Base-by-base conservation (phyloP, 2,888 invertebrate species). In the Sphaerophoria rueppellii region DNA sequence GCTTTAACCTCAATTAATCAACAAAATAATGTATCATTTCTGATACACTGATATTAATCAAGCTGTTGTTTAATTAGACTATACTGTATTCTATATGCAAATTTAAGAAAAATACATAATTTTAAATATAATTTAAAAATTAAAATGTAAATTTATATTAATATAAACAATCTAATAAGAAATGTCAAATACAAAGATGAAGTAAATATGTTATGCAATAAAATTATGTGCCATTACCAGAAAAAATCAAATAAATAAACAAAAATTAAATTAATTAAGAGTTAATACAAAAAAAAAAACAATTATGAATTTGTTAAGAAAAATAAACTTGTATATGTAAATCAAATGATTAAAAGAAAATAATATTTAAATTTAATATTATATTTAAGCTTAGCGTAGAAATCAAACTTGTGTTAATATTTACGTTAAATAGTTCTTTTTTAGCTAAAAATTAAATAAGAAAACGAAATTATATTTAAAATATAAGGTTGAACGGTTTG, bases 191-290 rank as follows among this genome's bases (percentile, higher is more conserved):
- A 70, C 4, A 34, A 87, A 80, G 65, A 57, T 76, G 57, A 79
- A 79, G 79, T 24, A 74, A 34, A 54, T 86, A 87, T 89, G 87
- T 88, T 89, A 90, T 90, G 90, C 91, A 91, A 91, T 91, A 91
- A 91, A 90, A 90, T 88, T 89, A 90, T 92, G 91, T 91, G 91
- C 91, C 91, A 90, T 91, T 91, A 91, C 89, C 89, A 90, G 89
- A 88, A 88, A 87, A 89, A 83, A 83, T 83, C 79, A 81, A 85
- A 79, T 67, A 9, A 57, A 11, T 9, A 9, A 43, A 43, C 43
- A 43, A 43, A 43, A 43, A 43, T 43, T 43, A 43, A 43, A 43
- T 43, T 11, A 43, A 43, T 11, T 43, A 9, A 43, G 12, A 40
- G 12, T 9, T 50, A 6, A 87, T 71, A 67, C 71, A 78, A 70